Evolutionary conservation across 2,888 invertebrate species (phyloP), one percentile per base, ranked within the genome.

Genomic region (Heliconius sara): DNA sequence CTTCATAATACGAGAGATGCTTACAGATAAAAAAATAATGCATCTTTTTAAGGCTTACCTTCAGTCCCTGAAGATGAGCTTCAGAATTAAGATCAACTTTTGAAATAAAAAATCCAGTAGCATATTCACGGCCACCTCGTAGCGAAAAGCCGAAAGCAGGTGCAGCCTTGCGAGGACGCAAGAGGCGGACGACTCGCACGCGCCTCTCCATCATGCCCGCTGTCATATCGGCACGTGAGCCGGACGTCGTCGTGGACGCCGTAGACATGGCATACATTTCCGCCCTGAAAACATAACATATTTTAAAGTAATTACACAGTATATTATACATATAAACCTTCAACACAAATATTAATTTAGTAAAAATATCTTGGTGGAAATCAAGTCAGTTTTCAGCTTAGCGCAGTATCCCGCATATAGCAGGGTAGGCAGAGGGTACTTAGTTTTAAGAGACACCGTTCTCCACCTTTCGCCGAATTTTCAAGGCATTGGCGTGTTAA

Each of bases 101-200:
- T 34, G 98, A 98, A 80, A 99, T 97, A 93, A 98, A 99, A 93
- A 99, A 98, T 52, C 99, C 99, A 0, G 98, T 98, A 39, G 98
- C 97, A 90, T 98, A 98, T 89, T 99, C 99, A 83, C 97, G 96
- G 25, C 99, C 99, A 47, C 98, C 98, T 5, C 98, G 96, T 79
- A 98, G 92, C 3, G 98, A 97, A 91, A 98, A 98, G 0, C 98
- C 98, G 87, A 97, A 97, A 30, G 97, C 96, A 10, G 97, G 96
- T 9, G 93, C 89, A 2, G 93, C 88, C 68, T 95, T 89, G 83
- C 94, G 91, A 80, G 95, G 94, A 27, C 95, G 92, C 87, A 95
- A 88, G 79, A 95, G 86, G 9, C 95, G 90, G 80, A 95, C 91
- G 3, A 91, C 91, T 67, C 95, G 93, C 81, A 95, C 90, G 79